Conservation (phyloP, 2,888 invertebrate species). For the Dendrolimus pini region DNA sequence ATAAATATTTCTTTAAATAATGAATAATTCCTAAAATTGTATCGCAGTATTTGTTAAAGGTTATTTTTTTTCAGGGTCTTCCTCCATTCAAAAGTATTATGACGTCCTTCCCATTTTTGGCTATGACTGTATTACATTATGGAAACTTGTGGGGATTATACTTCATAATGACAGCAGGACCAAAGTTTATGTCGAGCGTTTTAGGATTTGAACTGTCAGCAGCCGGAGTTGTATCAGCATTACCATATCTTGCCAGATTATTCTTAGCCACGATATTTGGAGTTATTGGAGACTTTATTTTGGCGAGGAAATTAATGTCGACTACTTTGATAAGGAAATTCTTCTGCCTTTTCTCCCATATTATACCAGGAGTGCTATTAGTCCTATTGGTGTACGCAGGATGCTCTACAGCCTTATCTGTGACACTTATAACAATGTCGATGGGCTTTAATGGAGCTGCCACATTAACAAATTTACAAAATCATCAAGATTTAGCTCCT, state of each 20-base stretch:
- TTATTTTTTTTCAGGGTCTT: slow-evolving; percentile 66
- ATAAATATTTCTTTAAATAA: no score
- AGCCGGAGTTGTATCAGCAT: slow-evolving; percentile 81
- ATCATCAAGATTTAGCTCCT: slow-evolving; percentile 85
- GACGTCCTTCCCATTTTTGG: slow-evolving; percentile 81
- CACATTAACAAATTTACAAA: slow-evolving; percentile 78
- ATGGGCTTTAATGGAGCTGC: slow-evolving; percentile 81
- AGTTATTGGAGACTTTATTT: slow-evolving; percentile 79
- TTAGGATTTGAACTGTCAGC: slow-evolving; percentile 83
- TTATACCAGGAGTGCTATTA: slow-evolving; percentile 70
- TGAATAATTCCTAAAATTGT: no score
- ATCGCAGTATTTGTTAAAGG: not conserved
- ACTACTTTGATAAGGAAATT: slow-evolving; percentile 76
- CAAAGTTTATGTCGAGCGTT: slow-evolving; percentile 84
- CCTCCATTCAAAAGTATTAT: slow-evolving; percentile 80
- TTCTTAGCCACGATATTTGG: slow-evolving; percentile 84
- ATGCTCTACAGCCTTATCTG: slow-evolving; percentile 78
- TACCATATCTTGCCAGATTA: slow-evolving; percentile 83
- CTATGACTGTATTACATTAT: slow-evolving; percentile 81
- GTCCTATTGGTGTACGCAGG: slow-evolving; percentile 77
- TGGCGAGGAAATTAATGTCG: slow-evolving; percentile 51
- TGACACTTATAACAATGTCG: slow-evolving; percentile 80
- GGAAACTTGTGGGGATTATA: slow-evolving; percentile 87
- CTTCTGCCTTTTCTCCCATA: slow-evolving; percentile 79
- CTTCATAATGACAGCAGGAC: slow-evolving; percentile 85